phyloP scores from a whole-genome alignment of 1,140 invertebrate genomes.

The Agrilus planipennis region DNA sequence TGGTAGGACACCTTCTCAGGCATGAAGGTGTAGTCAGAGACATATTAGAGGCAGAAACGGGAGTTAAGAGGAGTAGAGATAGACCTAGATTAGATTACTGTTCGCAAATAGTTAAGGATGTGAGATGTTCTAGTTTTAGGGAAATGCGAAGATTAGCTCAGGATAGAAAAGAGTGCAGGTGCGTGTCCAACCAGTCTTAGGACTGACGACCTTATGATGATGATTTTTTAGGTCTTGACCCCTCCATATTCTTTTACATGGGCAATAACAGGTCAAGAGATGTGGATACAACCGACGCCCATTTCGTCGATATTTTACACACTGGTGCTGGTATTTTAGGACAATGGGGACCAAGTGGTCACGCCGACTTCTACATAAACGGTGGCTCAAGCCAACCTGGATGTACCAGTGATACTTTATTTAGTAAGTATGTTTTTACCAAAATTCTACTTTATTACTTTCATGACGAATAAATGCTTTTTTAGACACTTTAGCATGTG shows the following conservation, averaged over 20 bases:
- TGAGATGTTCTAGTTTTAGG: too few species aligned
- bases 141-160: too few species aligned
- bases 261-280: conserved; percentile 66
- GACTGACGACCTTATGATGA: too few species aligned
- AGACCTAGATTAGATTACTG: too few species aligned
- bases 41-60: too few species aligned
- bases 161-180: too few species aligned
- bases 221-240: conserved; percentile 60
- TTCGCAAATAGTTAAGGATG: too few species aligned
- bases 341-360: conserved; percentile 75
- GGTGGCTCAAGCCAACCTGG: conserved; percentile 80
- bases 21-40: too few species aligned
- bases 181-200: too few species aligned
- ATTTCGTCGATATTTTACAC: conserved; percentile 81
- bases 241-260: conserved; percentile 72
- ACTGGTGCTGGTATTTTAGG: conserved; percentile 76
- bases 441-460: conserved; percentile 1
- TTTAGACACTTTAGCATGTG: conserved; percentile 71
- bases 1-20: too few species aligned
- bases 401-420: conserved; percentile 63
- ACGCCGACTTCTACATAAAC: conserved; percentile 84
- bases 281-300: conserved; percentile 70
- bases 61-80: too few species aligned
- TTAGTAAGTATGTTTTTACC: conserved; percentile 46
- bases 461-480: too few species aligned